phyloP scores from a whole-genome alignment of 2,888 invertebrate genomes.

The Leptinotarsa peninsularis region DNA sequence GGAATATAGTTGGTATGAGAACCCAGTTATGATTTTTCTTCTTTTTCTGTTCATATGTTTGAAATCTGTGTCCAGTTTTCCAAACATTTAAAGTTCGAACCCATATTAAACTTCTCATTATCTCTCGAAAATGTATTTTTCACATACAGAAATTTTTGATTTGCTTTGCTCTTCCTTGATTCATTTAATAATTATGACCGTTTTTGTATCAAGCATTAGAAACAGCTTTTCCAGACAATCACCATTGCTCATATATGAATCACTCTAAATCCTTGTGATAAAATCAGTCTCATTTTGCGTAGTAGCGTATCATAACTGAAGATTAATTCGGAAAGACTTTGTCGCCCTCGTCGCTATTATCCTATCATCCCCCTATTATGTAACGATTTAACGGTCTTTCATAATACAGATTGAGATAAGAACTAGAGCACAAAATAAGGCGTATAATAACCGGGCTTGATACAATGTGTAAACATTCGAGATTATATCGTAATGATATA shows the following conservation, averaged over 20 bases:
- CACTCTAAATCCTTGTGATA: neutral
- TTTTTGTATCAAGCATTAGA: too few species aligned
- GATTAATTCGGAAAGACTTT: slow-evolving; percentile 37
- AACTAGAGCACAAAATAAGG: slow-evolving; percentile 41
- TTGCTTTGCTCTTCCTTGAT: too few species aligned
- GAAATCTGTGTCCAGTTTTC: too few species aligned
- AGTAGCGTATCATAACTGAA: slow-evolving; percentile 31
- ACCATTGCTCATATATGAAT: neutral
- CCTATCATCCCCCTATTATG: slow-evolving; percentile 53
- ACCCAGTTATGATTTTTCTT: too few species aligned
- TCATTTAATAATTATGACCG: too few species aligned
- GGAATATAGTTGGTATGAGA: too few species aligned
- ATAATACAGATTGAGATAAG: slow-evolving; percentile 58
- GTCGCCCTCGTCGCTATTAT: slow-evolving; percentile 42
- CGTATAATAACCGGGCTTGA: slow-evolving; percentile 45
- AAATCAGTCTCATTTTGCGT: neutral
- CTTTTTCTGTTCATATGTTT: too few species aligned
- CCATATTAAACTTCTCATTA: too few species aligned
- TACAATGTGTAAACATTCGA: slow-evolving; percentile 45
- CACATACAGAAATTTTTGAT: too few species aligned
- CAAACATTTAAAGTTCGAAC: too few species aligned
- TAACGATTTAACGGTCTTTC: slow-evolving; percentile 60
- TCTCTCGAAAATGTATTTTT: too few species aligned
- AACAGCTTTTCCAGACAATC: neutral
- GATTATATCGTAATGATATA: slow-evolving; percentile 48